Conservation (phyloP, 2,113 vertebrate species). For the Brachirus orientalis region DNA sequence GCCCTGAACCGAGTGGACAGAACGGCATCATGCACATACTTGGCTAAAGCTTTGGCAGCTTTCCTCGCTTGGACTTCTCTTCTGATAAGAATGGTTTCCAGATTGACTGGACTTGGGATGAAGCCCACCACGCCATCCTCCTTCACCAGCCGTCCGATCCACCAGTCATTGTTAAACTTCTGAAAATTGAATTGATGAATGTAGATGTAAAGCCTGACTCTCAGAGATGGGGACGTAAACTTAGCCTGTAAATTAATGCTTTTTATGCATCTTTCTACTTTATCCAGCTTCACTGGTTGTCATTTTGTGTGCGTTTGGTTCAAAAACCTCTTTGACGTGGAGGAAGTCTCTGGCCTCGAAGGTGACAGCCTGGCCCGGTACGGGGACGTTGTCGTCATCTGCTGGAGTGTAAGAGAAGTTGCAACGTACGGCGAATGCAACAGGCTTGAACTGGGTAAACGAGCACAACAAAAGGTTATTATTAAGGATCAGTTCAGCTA, state of each 20-base stretch:
- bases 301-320: slow-evolving; percentile 4
- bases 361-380: slow-evolving; percentile 94
- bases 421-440: slow-evolving; percentile 98
- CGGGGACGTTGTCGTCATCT: slow-evolving; percentile 95
- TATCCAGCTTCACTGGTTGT: neutral
- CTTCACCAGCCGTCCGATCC: slow-evolving; percentile 97
- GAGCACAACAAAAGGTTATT: neutral
- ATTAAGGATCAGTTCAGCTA: neutral
- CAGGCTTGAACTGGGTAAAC: slow-evolving; percentile 90
- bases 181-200: slow-evolving; percentile 48
- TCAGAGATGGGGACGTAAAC: neutral
- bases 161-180: slow-evolving; percentile 99
- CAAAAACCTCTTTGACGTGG: slow-evolving; percentile 96
- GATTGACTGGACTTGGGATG: slow-evolving; percentile 97
- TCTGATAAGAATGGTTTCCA: slow-evolving; percentile 97
- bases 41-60: slow-evolving; percentile 96
- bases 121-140: slow-evolving; percentile 99
- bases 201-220: neutral
- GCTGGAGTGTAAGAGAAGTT: slow-evolving; percentile 96
- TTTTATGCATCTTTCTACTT: no score
- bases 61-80: slow-evolving; percentile 97
- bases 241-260: no score
- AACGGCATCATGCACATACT: slow-evolving; percentile 75
- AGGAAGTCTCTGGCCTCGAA: slow-evolving; percentile 98
- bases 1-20: neutral